Conservation (phyloP, 2,113 vertebrate species). For the Oncorhynchus gorbuscha region DNA sequence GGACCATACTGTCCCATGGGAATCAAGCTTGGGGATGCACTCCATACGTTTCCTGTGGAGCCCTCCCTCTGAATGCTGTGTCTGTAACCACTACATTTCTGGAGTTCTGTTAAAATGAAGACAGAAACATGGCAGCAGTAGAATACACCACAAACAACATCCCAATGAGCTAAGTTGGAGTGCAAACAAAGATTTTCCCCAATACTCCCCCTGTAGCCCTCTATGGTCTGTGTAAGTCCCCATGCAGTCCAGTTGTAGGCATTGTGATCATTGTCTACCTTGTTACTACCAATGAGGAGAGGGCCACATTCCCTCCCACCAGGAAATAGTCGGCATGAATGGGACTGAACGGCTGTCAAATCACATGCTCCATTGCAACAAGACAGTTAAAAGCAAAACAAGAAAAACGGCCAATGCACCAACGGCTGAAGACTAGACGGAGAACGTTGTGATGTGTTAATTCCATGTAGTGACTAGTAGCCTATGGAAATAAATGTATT, state of each 20-base stretch:
- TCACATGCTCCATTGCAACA: conserved; percentile 58
- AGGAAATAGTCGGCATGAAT: conserved; percentile 39
- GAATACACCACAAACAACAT: too few relatives aligned
- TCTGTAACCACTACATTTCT: neutral
- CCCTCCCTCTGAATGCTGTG: neutral
- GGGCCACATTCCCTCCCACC: conserved; percentile 36
- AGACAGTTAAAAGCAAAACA: conserved; percentile 52
- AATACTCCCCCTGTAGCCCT: too few relatives aligned
- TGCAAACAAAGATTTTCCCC: too few relatives aligned
- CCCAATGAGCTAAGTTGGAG: neutral
- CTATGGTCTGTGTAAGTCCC: too few relatives aligned
- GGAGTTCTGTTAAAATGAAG: too few relatives aligned
- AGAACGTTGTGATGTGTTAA: conserved; percentile 41
- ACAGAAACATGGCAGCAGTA: neutral
- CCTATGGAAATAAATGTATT: neutral
- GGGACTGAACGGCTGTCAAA: conserved; percentile 56
- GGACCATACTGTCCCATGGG: neutral
- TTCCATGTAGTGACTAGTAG: neutral
- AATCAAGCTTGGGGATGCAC: neutral
- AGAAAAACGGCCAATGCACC: conserved; percentile 5
- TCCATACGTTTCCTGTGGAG: neutral
- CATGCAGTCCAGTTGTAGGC: conserved; percentile 22
- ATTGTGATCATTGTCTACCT: conserved; percentile 35
- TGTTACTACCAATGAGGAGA: conserved; percentile 37
- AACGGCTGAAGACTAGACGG: conserved; percentile 11